Base-by-base conservation (phyloP, 2,888 invertebrate species). In the Scaeva pyrastri region DNA sequence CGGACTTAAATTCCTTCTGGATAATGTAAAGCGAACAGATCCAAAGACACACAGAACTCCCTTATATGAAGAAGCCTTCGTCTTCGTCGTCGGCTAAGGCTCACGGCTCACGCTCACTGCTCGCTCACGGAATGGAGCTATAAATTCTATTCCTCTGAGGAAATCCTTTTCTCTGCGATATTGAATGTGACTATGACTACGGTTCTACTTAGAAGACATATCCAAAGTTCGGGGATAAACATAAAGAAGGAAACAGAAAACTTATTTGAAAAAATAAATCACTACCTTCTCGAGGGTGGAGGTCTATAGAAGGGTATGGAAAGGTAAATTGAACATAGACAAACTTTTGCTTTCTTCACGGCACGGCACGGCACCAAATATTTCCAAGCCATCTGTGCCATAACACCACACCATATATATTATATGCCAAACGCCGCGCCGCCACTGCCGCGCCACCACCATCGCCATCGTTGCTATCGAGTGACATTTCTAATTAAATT, bases 401-500 rank as follows among this genome's bases (percentile, higher is more conserved):
- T 12, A 39, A 39, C 48, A 10, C 36, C 50, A 5, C 50, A 39
- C 70, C 74, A 72, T 64, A 70, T 58, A 39, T n/a, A n/a, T n/a
- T n/a, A n/a, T n/a, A n/a, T n/a, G n/a, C n/a, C n/a, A n/a, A n/a
- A n/a, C n/a, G n/a, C n/a, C n/a, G n/a, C n/a, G n/a, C n/a, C n/a
- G n/a, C n/a, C n/a, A n/a, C n/a, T n/a, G n/a, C n/a, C n/a, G n/a
- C n/a, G n/a, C n/a, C n/a, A n/a, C n/a, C n/a, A n/a, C n/a, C n/a
- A n/a, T n/a, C n/a, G n/a, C n/a, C n/a, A n/a, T n/a, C n/a, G n/a
- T n/a, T n/a, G n/a, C n/a, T n/a, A n/a, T n/a, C 39, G 58, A 74
- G 52, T 79, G 79, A 79, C 75, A 66, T 58, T 72, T 76, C 60
- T 81, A 76, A 81, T 85, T 72, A 73, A 81, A 73, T 58, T 76